Percentiles rank a stretch among this genome's conserved stretches.
phyloP scores from a whole-genome alignment of 2,113 vertebrate species.

The Bolborhynchus lineola region DNA sequence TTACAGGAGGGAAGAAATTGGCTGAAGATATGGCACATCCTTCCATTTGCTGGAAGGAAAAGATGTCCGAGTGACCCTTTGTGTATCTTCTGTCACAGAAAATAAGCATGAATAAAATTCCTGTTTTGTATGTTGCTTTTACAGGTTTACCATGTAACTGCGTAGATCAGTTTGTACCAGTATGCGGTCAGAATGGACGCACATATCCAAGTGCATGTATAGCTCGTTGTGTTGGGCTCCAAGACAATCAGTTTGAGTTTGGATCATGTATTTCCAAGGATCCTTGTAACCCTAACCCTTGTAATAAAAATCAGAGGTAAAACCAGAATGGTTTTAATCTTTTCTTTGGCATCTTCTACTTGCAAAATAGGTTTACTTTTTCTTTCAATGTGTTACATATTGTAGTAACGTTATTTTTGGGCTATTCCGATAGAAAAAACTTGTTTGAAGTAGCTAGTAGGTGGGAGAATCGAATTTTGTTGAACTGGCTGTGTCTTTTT shows the following conservation, averaged over 20 bases:
- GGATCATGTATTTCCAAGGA: constrained; percentile 86
- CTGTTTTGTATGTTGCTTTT: neutral
- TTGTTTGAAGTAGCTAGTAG: neutral
- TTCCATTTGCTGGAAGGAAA: neutral
- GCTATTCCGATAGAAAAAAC: neutral
- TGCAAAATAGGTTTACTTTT: neutral
- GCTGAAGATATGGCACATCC: neutral
- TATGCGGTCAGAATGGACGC: constrained; percentile 92
- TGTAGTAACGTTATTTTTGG: neutral
- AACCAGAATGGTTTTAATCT: neutral
- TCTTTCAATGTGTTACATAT: neutral
- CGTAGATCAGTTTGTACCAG: constrained; percentile 91
- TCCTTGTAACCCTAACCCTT: constrained; percentile 86
- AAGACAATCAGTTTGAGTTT: constrained; percentile 90
- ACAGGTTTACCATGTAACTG: constrained; percentile 93
- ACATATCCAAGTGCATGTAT: constrained; percentile 94
- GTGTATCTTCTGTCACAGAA: neutral
- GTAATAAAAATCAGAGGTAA: constrained; percentile 89
- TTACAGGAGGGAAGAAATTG: neutral
- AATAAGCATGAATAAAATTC: neutral
- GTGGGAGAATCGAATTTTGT: neutral
- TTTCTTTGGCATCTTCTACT: neutral
- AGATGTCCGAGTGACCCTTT: neutral
- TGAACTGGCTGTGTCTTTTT: neutral
- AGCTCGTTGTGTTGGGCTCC: constrained; percentile 91